Conservation (phyloP, 2,888 invertebrate species). For the Axea sp. region DNA sequence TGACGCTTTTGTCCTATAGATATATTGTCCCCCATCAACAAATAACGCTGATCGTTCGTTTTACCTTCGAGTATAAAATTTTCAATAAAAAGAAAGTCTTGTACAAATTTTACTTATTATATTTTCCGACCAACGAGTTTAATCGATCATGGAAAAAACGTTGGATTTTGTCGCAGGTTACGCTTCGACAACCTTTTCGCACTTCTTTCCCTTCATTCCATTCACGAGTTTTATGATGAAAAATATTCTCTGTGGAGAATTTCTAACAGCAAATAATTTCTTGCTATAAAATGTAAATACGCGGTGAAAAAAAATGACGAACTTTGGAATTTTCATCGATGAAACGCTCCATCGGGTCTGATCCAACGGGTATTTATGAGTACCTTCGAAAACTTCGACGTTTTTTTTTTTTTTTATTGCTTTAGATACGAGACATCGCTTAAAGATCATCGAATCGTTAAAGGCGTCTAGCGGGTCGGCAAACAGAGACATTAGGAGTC, state of each 20-base stretch:
- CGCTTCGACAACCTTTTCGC: no score
- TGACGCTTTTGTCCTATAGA: no score
- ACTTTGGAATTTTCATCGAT: neutral
- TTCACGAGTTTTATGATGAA: slow-evolving; percentile 2
- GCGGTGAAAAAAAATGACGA: neutral
- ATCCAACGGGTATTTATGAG: slow-evolving; percentile 11
- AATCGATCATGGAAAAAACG: no score
- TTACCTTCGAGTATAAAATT: no score
- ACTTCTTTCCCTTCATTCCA: neutral
- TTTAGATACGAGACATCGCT: slow-evolving; percentile 8
- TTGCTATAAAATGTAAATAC: slow-evolving; percentile 10
- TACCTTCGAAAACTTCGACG: slow-evolving; percentile 13
- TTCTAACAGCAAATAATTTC: neutral
- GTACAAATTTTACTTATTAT: no score
- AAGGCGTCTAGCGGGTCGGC: slow-evolving; percentile 7
- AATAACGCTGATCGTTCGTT: no score
- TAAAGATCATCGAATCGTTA: slow-evolving; percentile 30
- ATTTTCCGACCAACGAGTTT: no score
- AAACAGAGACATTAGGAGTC: slow-evolving; percentile 26
- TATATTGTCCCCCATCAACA: no score
- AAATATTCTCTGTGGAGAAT: neutral
- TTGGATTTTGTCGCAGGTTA: no score
- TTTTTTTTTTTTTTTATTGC: slow-evolving; percentile 19
- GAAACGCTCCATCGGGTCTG: slow-evolving; percentile 3
- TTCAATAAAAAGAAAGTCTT: no score